Evolutionary conservation across 2,113 vertebrate species (phyloP).

Genomic region (Heterocephalus glaber): DNA sequence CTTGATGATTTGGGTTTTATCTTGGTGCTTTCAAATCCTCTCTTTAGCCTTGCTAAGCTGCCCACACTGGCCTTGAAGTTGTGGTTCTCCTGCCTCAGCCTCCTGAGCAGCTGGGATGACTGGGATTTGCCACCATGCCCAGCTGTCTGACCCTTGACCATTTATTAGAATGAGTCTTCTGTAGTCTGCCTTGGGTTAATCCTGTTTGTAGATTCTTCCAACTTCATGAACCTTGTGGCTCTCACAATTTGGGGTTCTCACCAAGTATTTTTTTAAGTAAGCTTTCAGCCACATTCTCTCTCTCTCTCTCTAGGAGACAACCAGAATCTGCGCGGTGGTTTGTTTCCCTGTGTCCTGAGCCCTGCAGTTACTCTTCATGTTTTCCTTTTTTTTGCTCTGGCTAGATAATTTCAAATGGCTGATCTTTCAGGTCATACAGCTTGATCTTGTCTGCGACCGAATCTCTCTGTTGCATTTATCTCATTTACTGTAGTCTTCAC

Average conservation of each 20-base stretch:
- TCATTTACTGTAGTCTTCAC: background rate
- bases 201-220: no score
- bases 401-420: background rate
- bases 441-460: background rate
- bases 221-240: no score
- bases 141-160: no score
- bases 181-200: no score
- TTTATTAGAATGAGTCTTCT: no score
- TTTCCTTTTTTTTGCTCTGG: background rate
- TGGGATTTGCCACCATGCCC: no score
- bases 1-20: background rate
- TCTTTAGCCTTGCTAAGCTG: background rate
- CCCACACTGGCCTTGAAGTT: background rate
- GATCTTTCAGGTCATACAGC: background rate
- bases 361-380: background rate
- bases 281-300: no score
- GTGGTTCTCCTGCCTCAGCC: background rate
- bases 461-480: background rate
- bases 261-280: no score
- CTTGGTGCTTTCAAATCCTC: background rate
- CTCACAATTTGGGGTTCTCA: no score
- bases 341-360: background rate
- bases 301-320: no score
- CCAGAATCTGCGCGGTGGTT: background rate
- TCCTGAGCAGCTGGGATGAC: background rate